phyloP scores from a whole-genome alignment of 2,113 vertebrate genomes.

The Anhinga rufa region DNA sequence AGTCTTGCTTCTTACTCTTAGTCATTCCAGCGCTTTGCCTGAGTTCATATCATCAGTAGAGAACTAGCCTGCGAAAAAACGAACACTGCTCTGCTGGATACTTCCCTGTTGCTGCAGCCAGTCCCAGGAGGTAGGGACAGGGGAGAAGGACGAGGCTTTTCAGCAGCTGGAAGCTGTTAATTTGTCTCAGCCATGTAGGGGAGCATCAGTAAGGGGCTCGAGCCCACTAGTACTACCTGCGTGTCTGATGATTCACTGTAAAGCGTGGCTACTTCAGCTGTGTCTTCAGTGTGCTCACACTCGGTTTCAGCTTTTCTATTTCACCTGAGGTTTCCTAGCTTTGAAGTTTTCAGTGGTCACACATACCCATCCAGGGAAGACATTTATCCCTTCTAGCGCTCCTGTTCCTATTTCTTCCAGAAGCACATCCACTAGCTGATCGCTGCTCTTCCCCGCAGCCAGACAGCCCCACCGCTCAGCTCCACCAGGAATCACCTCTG shows the following conservation, averaged over 20 bases:
- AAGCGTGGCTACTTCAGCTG: background rate
- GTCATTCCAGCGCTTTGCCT: background rate
- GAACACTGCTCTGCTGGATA: background rate
- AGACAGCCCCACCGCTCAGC: conserved; percentile 54
- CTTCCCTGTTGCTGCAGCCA: background rate
- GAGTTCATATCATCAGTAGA: background rate
- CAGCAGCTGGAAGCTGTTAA: background rate
- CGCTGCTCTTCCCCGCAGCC: conserved; percentile 67
- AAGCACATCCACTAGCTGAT: conserved; percentile 72
- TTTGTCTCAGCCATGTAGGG: background rate
- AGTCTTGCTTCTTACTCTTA: background rate
- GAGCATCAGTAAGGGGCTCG: background rate
- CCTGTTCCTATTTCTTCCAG: conserved; percentile 66
- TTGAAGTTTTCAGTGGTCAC: background rate
- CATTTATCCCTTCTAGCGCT: conserved; percentile 42
- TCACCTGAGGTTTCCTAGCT: background rate
- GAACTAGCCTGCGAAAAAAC: background rate
- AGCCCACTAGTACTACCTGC: background rate
- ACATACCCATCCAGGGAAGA: conserved; percentile 68
- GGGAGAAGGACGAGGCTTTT: background rate
- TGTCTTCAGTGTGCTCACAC: background rate
- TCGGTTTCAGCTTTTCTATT: background rate
- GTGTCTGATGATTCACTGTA: background rate
- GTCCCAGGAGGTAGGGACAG: background rate
- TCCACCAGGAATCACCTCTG: conserved; percentile 67